Evolutionary conservation across 2,888 invertebrate genomes (phyloP).

Genomic region (Linnaemya vulpina): DNA sequence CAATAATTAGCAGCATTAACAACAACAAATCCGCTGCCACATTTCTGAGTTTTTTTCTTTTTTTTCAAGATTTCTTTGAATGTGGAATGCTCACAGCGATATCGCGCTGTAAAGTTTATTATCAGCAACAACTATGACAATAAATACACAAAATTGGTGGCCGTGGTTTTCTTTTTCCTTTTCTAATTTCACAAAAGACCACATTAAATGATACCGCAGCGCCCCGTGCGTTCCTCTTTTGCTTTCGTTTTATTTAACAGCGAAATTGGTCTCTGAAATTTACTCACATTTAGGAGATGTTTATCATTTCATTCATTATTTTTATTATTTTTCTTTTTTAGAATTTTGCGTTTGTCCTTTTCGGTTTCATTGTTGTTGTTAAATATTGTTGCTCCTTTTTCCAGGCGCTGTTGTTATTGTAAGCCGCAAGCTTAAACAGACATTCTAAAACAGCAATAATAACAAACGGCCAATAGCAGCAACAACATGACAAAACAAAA

Average conservation of each 20-base stretch:
- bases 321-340: not conserved
- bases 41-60: not conserved
- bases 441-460: constrained; percentile 63
- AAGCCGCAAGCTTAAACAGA: constrained; percentile 67
- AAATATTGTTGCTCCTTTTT: constrained; percentile 47
- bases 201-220: constrained; percentile 30
- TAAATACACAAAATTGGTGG: constrained; percentile 32
- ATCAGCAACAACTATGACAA: constrained; percentile 33
- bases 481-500: constrained; percentile 15
- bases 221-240: not conserved
- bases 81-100: constrained; percentile 37
- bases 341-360: constrained; percentile 40
- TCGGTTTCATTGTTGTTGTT: constrained; percentile 45
- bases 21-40: not conserved
- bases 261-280: constrained; percentile 58
- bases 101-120: constrained; percentile 8
- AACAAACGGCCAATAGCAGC: constrained; percentile 50
- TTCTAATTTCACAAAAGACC: constrained; percentile 39
- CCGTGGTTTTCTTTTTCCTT: constrained; percentile 31
- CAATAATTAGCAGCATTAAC: constrained; percentile 31
- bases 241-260: constrained; percentile 3
- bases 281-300: constrained; percentile 63
- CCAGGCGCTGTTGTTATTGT: constrained; percentile 53
- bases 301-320: constrained; percentile 54
- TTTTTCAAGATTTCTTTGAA: constrained; percentile 10